A percentile compares a stretch with the other conserved stretches of the same genome.
These are phyloP conservation scores for Speoplatyrhinus poulsoni DNA, from an alignment of 2,113 vertebrate species.

Conservation along the genomic window DNA sequence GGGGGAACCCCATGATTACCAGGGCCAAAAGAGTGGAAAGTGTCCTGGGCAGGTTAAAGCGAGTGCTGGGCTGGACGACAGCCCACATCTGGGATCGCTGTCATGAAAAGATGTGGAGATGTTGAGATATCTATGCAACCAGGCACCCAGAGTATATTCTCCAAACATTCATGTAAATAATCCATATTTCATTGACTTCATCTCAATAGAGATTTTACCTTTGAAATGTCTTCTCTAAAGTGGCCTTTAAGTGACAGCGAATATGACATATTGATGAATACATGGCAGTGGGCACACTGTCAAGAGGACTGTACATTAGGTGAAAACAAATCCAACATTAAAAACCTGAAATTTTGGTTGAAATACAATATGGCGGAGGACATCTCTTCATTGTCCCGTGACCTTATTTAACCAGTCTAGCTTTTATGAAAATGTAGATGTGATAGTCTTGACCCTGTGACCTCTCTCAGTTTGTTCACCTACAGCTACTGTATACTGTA, in stretches of 20 bases:
- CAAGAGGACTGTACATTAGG: conserved; percentile 45
- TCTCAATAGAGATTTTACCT: conserved; percentile 34
- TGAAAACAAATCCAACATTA: conserved; percentile 53
- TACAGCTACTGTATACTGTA: conserved; percentile 6
- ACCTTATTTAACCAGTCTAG: conserved; percentile 27
- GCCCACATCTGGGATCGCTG: conserved; percentile 60
- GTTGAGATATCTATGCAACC: conserved; percentile 41
- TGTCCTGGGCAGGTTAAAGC: conserved; percentile 40
- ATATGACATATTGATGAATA: conserved; percentile 22
- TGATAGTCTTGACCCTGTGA: conserved; percentile 28
- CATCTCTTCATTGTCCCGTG: conserved; percentile 9
- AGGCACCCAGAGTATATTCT: conserved; percentile 25
- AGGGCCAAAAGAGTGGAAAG: conserved; percentile 42
- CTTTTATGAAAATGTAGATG: conserved; percentile 41
- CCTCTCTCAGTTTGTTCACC: conserved; percentile 33
- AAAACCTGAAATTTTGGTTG: conserved; percentile 45
- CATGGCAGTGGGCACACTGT: conserved; percentile 37
- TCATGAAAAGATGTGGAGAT: conserved; percentile 47
- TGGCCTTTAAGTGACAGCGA: conserved; percentile 49
- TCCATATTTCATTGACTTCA: conserved; percentile 34
- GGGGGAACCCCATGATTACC: not conserved
- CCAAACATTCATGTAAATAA: conserved; percentile 47
- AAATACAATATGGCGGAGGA: conserved; percentile 35
- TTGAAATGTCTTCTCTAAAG: conserved; percentile 41
- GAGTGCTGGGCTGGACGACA: conserved; percentile 44